A percentile compares a stretch with the other conserved stretches of the same genome.
Conservation (phyloP, 2,888 invertebrate species). For the Empis livida region DNA sequence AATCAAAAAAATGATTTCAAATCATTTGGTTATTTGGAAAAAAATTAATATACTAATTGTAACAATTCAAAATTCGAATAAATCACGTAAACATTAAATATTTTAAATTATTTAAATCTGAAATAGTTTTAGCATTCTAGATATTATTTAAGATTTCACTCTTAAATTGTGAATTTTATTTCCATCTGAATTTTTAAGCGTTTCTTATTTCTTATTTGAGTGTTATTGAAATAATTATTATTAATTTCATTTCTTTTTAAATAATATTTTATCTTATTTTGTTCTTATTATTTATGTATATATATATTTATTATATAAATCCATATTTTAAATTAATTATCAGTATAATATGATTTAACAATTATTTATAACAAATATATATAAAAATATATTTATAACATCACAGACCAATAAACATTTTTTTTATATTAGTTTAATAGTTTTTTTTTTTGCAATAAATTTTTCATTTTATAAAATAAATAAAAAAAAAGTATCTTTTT, state of each 20-base stretch:
- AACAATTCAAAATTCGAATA: no score
- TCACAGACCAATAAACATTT: slow-evolving; percentile 22
- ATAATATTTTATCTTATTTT: neutral
- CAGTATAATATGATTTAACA: slow-evolving; percentile 14
- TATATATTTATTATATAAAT: neutral
- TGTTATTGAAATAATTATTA: no score
- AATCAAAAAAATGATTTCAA: no score
- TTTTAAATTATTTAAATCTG: no score
- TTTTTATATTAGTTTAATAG: slow-evolving; percentile 13
- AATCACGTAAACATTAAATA: no score
- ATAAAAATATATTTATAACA: slow-evolving; percentile 24
- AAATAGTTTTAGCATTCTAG: no score
- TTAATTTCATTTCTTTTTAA: neutral
- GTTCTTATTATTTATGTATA: slow-evolving; percentile 2
- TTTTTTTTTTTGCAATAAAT: slow-evolving; percentile 7
- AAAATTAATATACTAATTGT: no score
- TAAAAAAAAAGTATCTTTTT: slow-evolving; percentile 12
- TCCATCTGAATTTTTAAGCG: no score
- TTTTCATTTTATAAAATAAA: slow-evolving; percentile 11
- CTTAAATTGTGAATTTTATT: no score
- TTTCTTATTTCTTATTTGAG: no score
- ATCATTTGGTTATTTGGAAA: no score
- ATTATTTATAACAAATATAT: slow-evolving; percentile 23
- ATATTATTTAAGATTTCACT: no score
- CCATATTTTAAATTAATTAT: neutral